Evolutionary conservation across 2,113 vertebrate genomes (phyloP).

Genomic region (Bos taurus): DNA sequence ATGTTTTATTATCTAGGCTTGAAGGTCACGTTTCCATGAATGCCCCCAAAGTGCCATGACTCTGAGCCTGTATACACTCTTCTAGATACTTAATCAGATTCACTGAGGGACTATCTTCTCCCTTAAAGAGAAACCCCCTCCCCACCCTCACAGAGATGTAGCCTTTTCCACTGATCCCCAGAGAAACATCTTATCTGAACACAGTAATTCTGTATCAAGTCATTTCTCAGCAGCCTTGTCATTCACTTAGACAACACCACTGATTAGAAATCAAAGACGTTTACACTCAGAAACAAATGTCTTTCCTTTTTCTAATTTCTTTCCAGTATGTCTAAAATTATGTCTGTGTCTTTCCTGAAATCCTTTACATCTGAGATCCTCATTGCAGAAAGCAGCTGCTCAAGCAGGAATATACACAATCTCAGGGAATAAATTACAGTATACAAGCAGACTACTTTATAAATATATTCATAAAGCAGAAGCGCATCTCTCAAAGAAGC

Average conservation of each 20-base stretch:
- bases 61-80: background rate
- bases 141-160: background rate
- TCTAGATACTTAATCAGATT: background rate
- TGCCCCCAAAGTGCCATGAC: background rate
- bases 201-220: background rate
- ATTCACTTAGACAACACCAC: background rate
- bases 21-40: background rate
- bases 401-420: background rate
- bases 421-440: constrained; percentile 52
- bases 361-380: background rate
- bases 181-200: background rate
- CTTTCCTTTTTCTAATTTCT: background rate
- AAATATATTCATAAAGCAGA: constrained; percentile 59
- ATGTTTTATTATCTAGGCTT: background rate
- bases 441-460: constrained; percentile 41
- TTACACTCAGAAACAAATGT: background rate
- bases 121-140: background rate
- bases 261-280: background rate
- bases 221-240: background rate
- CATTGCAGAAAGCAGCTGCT: constrained; percentile 52
- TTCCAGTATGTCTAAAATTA: background rate
- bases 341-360: constrained; percentile 26
- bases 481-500: constrained; percentile 45
- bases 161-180: background rate
- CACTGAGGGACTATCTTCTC: background rate